Evolutionary conservation across 2,888 invertebrate genomes (phyloP), one percentile per base, ranked within the genome.

Genomic region (Chouioia cunea): DNA sequence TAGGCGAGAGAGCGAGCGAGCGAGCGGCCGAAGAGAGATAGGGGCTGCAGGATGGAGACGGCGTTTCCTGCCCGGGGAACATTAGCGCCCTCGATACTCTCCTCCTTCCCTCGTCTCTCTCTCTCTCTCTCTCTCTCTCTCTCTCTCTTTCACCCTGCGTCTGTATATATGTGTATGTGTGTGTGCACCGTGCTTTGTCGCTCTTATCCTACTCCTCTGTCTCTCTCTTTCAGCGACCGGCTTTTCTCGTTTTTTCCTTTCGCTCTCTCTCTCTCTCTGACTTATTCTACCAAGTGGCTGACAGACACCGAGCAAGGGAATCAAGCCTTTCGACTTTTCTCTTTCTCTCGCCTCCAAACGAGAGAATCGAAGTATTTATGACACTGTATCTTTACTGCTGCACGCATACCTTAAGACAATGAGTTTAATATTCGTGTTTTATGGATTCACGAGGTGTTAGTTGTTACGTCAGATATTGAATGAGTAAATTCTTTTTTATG

Each of bases 61-160:
- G 82, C 80, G 82, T 81, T 85, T 85, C 84, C 85, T 84, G 84
- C 84, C 84, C 79, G 79, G 79, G 82, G 83, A 84, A 85, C 85
- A 85, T 85, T 85, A 85, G 83, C 85, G 83, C 83, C 81, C 83
- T 82, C 83, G 80, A 80, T 81, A 82, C 80, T 79, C 82, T 77
- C 79, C 77, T 72, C 77, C 66, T 73, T 23, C 53, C 69, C 53
- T 62, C 62, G 47, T 44, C 47, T 16, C 48, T 22, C 57, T 16
- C 52, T 56, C 71, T 43, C 12, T 47, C 65, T 48, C 60, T 48
- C 15, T 60, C 58, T 52, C 68, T 58, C 47, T 20, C 66, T 46
- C 47, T 14, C 56, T 60, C 47, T 52, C 65, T 52, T 36, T 43
- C 66, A 60, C 54, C 18, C 50, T 50, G 46, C 36, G 36, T 57